phyloP scores from a whole-genome alignment of 2,113 vertebrate genomes.

The Vulpes lagopus region DNA sequence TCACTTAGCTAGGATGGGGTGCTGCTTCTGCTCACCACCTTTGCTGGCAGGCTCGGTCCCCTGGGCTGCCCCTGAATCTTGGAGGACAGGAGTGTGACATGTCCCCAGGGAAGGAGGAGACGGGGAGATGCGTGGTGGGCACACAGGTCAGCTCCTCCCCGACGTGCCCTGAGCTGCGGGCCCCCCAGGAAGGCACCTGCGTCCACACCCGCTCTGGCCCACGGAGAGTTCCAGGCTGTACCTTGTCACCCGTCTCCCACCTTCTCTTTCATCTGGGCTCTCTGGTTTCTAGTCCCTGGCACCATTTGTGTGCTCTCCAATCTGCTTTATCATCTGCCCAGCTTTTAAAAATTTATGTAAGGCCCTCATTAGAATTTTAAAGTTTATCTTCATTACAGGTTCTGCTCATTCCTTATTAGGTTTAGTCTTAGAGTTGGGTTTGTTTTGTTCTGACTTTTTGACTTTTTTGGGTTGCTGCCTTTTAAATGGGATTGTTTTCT shows the following conservation, averaged over 20 bases:
- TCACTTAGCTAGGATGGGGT: not conserved
- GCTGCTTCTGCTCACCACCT: not conserved
- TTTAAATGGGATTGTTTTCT: slow-evolving; percentile 60
- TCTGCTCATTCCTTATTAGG: slow-evolving; percentile 23
- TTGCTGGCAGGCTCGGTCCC: not conserved
- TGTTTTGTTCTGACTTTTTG: not conserved
- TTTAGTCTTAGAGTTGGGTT: slow-evolving; percentile 14
- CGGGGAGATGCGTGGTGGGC: not conserved
- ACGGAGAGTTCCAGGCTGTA: not conserved
- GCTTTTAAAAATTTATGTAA: slow-evolving; percentile 32
- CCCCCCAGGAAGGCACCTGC: not conserved
- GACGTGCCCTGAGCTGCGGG: accelerated
- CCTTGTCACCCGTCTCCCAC: not conserved
- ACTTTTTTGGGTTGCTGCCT: not conserved
- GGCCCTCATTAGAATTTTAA: slow-evolving; percentile 57
- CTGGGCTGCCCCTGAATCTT: not conserved
- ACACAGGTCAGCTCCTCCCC: not conserved
- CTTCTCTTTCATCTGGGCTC: not conserved
- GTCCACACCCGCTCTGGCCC: not conserved
- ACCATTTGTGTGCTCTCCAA: not conserved
- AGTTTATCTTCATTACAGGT: not conserved
- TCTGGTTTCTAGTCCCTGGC: not conserved
- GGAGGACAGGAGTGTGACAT: not conserved
- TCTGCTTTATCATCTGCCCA: not conserved
- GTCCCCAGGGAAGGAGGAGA: not conserved